Percentiles rank a stretch among this genome's conserved stretches.
Evolutionary conservation across 2,113 vertebrate species (phyloP).

Genomic region (Sakesphorus luctuosus): DNA sequence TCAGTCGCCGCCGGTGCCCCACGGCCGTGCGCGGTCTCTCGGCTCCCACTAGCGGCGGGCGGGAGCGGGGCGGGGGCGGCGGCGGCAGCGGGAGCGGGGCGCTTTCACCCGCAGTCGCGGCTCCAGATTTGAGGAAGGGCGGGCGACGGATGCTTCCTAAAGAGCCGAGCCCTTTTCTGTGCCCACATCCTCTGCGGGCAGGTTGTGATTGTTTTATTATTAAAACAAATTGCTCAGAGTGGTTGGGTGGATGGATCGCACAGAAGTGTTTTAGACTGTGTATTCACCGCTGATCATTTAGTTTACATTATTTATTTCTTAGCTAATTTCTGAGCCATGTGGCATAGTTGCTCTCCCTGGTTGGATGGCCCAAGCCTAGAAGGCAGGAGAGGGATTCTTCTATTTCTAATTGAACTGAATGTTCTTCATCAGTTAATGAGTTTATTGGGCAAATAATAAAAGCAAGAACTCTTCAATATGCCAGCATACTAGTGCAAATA

Average conservation of each 20-base stretch:
- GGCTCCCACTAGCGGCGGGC: slow-evolving; percentile 40
- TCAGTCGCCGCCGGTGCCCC: background rate
- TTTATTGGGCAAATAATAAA: slow-evolving; percentile 29
- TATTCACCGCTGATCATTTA: background rate
- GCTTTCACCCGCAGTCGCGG: accelerated
- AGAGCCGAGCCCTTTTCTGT: background rate
- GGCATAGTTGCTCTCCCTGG: background rate
- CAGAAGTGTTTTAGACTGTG: accelerated
- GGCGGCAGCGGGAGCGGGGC: background rate
- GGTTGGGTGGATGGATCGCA: background rate
- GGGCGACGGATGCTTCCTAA: background rate
- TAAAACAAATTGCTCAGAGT: accelerated
- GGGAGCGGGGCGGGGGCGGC: background rate
- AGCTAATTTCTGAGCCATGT: background rate
- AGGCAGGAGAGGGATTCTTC: background rate
- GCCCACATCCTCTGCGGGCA: too few relatives aligned
- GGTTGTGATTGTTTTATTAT: background rate
- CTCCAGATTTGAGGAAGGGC: background rate
- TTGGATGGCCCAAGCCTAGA: background rate
- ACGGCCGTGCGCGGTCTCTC: background rate
- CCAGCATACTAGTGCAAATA: background rate
- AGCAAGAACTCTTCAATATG: slow-evolving; percentile 9
- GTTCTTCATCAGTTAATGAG: slow-evolving; percentile 9
- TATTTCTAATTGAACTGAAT: background rate
- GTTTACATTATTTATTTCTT: background rate